Evolutionary conservation across 2,888 invertebrate species (phyloP).

Genomic region (Standfussiana lucernea): DNA sequence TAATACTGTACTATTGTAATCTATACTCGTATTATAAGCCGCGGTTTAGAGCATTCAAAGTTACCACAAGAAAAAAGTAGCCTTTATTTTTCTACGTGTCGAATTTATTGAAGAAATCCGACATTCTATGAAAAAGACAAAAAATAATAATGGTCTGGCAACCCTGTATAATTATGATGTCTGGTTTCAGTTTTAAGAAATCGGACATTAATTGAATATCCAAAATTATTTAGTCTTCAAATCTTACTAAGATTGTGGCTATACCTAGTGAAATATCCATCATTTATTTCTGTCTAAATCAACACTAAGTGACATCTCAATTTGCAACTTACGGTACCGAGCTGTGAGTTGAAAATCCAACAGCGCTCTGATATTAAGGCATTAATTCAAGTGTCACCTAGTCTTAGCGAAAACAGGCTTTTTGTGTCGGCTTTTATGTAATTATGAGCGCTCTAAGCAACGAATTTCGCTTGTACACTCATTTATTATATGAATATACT

Average conservation of each 20-base stretch:
- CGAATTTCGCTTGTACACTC: slow-evolving; percentile 55
- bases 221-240: slow-evolving; percentile 11
- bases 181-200: slow-evolving; percentile 62
- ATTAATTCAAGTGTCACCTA: background rate
- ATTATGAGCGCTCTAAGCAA: slow-evolving; percentile 45
- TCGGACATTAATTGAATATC: slow-evolving; percentile 13
- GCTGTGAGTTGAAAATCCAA: background rate
- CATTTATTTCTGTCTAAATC: background rate
- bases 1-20: slow-evolving; percentile 63
- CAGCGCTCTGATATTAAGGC: background rate
- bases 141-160: slow-evolving; percentile 12
- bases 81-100: slow-evolving; percentile 44
- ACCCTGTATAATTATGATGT: slow-evolving; percentile 3
- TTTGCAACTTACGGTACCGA: background rate
- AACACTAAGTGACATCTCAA: background rate
- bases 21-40: slow-evolving; percentile 44
- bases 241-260: background rate
- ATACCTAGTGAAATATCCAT: background rate
- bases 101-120: slow-evolving; percentile 52
- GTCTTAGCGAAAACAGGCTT: background rate
- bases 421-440: background rate
- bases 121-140: slow-evolving; percentile 49
- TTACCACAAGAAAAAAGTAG: background rate
- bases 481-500: slow-evolving; percentile 55
- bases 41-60: slow-evolving; percentile 47